Evolutionary conservation across 2,113 vertebrate genomes (phyloP), one percentile per base, ranked within the genome.

Genomic region (Catagonus wagneri): DNA sequence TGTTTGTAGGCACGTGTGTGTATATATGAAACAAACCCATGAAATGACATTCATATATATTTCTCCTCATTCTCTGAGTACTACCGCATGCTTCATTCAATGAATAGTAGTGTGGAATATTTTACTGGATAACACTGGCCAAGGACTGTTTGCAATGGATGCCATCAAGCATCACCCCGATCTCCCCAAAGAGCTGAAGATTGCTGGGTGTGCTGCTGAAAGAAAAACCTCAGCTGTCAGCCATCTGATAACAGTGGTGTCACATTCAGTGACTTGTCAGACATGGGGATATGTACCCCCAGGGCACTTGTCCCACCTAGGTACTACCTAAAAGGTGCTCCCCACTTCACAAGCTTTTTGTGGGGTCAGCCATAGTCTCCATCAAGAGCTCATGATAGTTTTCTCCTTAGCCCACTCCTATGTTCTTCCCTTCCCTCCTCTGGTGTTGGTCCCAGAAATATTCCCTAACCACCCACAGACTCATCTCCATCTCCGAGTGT

Each of bases 251-350:
- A 32, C 1, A 76, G 9, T 20, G 8, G n/a, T 7, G 3, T 20
- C 14, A 63, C 13, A 65, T 29, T 2, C 17, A 65, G 4, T 81
- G 25, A 34, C 20, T 66, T 12, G 54, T 39, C 54, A 39, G 1
- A 29, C 3, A 50, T 1, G 0, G 11, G 2, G 6, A 58, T 83
- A 36, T 16, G n/a, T 36, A 79, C 22, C 25, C 17, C 4, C 4
- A 13, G 2, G 13, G 29, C 29, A 1, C 19, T 39, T 3, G 4
- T 11, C 10, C 29, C 22, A 29, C 1, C 0, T 4, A 9, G 4
- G 29, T 15, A 58, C 19, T 44, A 16, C 36, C 61, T 76, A 29
- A 22, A 68, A 96, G 1, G 13, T 6, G 4, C 3, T 14, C 13
- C 3, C 7, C 0, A 3, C 1, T n/a, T 86, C 13, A 39, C 16